phyloP scores from a whole-genome alignment of 1,140 invertebrate genomes.

The Drosophila nebulosa region DNA sequence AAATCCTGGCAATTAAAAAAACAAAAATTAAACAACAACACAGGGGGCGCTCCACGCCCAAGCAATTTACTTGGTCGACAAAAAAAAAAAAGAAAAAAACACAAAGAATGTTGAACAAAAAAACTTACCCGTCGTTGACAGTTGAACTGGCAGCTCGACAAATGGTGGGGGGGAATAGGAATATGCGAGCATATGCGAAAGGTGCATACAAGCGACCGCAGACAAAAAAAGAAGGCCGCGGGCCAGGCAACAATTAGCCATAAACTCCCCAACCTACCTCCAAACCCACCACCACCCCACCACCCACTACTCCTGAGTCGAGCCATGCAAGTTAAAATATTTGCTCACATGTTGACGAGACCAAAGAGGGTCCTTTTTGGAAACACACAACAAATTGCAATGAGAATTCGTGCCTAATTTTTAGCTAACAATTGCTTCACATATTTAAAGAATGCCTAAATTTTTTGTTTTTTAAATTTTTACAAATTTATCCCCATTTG shows the following conservation, averaged over 20 bases:
- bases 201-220: constrained; percentile 56
- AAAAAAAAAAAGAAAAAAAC: constrained; percentile 16
- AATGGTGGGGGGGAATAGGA: background rate
- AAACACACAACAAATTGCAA: constrained; percentile 60
- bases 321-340: constrained; percentile 44
- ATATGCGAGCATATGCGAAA: constrained; percentile 7
- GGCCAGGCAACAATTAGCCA: constrained; percentile 64
- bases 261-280: background rate
- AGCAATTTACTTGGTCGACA: constrained; percentile 14
- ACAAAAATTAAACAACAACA: constrained; percentile 15
- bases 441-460: constrained; percentile 29
- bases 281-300: background rate
- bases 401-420: constrained; percentile 63
- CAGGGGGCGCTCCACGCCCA: constrained; percentile 1
- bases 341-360: constrained; percentile 31
- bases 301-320: constrained; percentile 10
- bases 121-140: constrained; percentile 47
- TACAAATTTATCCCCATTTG: background rate
- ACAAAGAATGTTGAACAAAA: too few species aligned
- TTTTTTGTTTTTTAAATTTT: constrained; percentile 19
- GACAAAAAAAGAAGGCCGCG: constrained; percentile 32
- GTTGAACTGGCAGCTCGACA: constrained; percentile 37
- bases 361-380: constrained; percentile 17
- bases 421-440: constrained; percentile 42
- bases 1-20: constrained; percentile 70